A percentile compares a stretch with the other conserved stretches of the same genome.
Evolutionary conservation across 2,888 invertebrate species (phyloP).

Genomic region (Agrotis ipsilon): DNA sequence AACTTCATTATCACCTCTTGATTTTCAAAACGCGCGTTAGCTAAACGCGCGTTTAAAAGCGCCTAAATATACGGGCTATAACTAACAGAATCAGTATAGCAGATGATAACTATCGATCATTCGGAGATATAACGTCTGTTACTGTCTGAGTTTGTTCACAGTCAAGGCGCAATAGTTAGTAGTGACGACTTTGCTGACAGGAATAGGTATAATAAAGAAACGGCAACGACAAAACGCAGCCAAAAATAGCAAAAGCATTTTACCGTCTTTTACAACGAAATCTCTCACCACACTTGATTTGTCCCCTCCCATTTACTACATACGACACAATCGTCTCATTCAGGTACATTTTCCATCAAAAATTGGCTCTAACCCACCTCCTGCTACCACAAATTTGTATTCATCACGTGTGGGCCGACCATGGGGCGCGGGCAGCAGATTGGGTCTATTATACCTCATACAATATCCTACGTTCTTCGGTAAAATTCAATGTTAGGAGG

Average conservation of each 20-base stretch:
- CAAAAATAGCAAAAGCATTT: slow-evolving; percentile 1
- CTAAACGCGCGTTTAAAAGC: too few species aligned
- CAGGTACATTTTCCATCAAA: slow-evolving; percentile 58
- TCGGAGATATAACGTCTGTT: too few species aligned
- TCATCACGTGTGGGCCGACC: slow-evolving; percentile 63
- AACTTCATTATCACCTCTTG: too few species aligned
- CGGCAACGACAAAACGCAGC: slow-evolving; percentile 2
- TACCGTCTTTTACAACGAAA: slow-evolving; percentile 24
- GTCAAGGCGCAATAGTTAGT: neutral
- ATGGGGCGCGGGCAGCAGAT: slow-evolving; percentile 64
- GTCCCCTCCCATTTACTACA: slow-evolving; percentile 35
- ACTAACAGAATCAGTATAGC: too few species aligned
- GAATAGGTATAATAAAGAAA: neutral
- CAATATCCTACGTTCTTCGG: slow-evolving; percentile 70
- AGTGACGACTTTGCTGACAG: neutral
- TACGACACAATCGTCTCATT: slow-evolving; percentile 47
- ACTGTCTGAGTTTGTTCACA: neutral
- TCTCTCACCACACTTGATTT: slow-evolving; percentile 16
- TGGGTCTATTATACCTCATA: slow-evolving; percentile 69
- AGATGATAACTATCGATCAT: too few species aligned
- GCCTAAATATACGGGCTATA: too few species aligned
- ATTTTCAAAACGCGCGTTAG: too few species aligned
- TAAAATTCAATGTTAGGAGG: slow-evolving; percentile 72
- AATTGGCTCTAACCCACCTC: slow-evolving; percentile 58
- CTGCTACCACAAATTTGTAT: slow-evolving; percentile 64